Evolutionary conservation across 30 jellyfish, hydroid and myxozoan species (phyloP).

Genomic region (Phacellophora camtschatica): DNA sequence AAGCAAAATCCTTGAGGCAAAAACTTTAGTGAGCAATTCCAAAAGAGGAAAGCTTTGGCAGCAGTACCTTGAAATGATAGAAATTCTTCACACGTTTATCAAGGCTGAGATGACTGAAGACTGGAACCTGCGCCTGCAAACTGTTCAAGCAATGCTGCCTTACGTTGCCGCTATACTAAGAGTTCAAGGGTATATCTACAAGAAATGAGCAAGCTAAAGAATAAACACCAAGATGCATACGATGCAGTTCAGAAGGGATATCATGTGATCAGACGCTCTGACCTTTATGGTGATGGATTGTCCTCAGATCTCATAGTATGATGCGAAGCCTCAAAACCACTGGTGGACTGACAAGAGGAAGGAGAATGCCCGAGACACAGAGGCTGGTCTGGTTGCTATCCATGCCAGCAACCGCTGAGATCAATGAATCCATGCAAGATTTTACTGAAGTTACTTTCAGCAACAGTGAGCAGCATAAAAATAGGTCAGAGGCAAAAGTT

Average conservation of each 20-base stretch:
- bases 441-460: constrained; percentile 20
- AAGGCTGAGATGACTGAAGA: constrained; percentile 35
- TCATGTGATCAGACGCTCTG: constrained; percentile 49
- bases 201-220: constrained; percentile 44
- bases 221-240: constrained; percentile 6
- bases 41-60: constrained; percentile 37
- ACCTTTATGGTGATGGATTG: constrained; percentile 49
- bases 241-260: constrained; percentile 29
- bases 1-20: neutral
- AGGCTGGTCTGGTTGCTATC: neutral
- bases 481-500: neutral
- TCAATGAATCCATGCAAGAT: constrained; percentile 5
- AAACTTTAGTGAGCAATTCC: neutral
- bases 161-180: constrained; percentile 59
- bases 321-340: constrained; percentile 31
- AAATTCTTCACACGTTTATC: constrained; percentile 9
- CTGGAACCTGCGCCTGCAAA: constrained; percentile 37
- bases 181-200: constrained; percentile 49
- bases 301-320: constrained; percentile 59
- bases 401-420: constrained; percentile 22
- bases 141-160: constrained; percentile 47
- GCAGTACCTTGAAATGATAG: constrained; percentile 54
- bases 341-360: constrained; percentile 56
- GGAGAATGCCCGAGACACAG: constrained; percentile 39
- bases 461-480: constrained; percentile 52